phyloP scores from a whole-genome alignment of 2,888 invertebrate species.

The Tryphoninae sp. region DNA sequence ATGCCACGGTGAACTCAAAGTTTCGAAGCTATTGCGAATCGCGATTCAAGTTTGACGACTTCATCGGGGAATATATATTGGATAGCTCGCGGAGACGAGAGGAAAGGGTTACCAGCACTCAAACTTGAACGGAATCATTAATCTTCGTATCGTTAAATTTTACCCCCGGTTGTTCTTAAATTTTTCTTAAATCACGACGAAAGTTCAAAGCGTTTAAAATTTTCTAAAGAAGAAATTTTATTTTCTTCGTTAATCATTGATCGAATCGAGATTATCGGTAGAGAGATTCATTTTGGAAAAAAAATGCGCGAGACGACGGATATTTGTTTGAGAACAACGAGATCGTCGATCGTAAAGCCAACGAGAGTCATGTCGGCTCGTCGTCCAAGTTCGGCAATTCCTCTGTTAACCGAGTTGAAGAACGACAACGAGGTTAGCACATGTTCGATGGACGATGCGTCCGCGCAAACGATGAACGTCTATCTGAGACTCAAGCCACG shows the following conservation, averaged over 20 bases:
- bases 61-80: constrained; percentile 51
- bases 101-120: constrained; percentile 48
- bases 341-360: constrained; percentile 56
- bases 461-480: constrained; percentile 80
- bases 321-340: constrained; percentile 57
- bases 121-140: constrained; percentile 56
- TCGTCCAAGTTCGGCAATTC: constrained; percentile 61
- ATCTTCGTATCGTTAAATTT: constrained; percentile 58
- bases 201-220: constrained; percentile 12
- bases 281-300: constrained; percentile 9
- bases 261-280: constrained; percentile 18
- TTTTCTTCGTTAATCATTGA: constrained; percentile 7
- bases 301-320: constrained; percentile 59
- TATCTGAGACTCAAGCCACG: constrained; percentile 83
- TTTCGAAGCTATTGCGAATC: constrained; percentile 61
- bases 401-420: constrained; percentile 49
- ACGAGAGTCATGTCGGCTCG: constrained; percentile 24
- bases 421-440: constrained; percentile 75
- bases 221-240: neutral
- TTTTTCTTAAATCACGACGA: constrained; percentile 2
- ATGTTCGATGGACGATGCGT: constrained; percentile 56
- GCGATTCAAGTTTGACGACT: constrained; percentile 61
- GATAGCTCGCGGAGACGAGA: constrained; percentile 30
- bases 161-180: constrained; percentile 7
- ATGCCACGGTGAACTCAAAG: constrained; percentile 59